These are phyloP conservation scores for Coccyzus lansbergi DNA, from an alignment of 2,797 vertebrate species.

Conservation along the genomic window DNA sequence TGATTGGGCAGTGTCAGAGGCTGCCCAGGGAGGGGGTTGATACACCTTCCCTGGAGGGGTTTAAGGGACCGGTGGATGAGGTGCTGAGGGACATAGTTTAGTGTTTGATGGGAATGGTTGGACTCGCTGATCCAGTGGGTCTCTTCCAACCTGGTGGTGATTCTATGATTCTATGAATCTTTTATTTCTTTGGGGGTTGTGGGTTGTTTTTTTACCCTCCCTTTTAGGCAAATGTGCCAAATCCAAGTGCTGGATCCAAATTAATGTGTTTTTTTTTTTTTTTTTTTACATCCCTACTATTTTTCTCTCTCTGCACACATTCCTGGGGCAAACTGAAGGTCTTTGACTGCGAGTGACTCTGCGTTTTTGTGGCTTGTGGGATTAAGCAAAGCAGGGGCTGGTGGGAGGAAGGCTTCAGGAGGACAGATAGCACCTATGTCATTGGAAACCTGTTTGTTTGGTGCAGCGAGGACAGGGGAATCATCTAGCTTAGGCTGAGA, in stretches of 20 bases:
- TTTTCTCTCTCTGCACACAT: not conserved
- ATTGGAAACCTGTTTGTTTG: not conserved
- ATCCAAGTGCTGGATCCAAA: not conserved
- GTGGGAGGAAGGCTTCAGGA: not conserved
- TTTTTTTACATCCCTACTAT: fast-evolving
- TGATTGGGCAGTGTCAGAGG: no score
- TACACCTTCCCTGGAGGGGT: no score
- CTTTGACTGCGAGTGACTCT: not conserved
- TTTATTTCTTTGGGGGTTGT: fast-evolving
- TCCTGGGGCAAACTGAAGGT: not conserved
- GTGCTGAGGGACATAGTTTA: no score
- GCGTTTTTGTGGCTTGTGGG: not conserved
- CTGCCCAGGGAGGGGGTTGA: no score
- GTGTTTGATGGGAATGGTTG: no score
- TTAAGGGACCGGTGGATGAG: no score
- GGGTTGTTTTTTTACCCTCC: no score
- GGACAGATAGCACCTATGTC: not conserved
- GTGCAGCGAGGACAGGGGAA: not conserved
- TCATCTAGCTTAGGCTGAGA: not conserved
- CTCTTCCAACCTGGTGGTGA: no score
- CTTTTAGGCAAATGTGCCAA: not conserved
- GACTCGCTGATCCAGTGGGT: no score
- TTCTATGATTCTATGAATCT: no score
- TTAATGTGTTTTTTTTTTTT: not conserved
- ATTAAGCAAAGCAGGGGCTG: not conserved